phyloP scores from a whole-genome alignment of 2,113 vertebrate species.

The Nestor notabilis region DNA sequence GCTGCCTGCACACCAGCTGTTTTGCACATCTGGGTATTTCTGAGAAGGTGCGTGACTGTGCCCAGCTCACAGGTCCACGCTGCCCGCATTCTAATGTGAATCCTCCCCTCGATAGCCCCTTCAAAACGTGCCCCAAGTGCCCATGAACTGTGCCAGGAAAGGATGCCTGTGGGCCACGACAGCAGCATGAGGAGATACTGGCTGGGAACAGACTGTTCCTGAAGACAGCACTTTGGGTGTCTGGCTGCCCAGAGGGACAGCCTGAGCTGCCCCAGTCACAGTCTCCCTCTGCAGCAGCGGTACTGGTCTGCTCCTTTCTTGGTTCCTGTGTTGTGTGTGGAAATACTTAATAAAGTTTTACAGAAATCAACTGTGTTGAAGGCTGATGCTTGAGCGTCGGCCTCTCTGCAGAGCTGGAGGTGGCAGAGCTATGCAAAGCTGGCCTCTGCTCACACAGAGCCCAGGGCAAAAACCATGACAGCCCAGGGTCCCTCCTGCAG shows the following conservation, averaged over 20 bases:
- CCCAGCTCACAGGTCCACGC: accelerated
- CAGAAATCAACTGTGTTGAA: neutral
- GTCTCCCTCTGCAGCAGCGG: neutral
- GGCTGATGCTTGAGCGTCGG: neutral
- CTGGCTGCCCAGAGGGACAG: neutral
- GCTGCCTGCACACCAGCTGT: neutral
- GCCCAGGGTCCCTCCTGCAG: neutral
- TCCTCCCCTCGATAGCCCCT: neutral
- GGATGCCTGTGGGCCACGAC: neutral
- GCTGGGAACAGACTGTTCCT: neutral
- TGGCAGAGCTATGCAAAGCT: neutral
- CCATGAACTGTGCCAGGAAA: neutral
- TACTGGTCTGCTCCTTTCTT: neutral
- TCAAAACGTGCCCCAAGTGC: neutral
- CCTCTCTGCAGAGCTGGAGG: neutral
- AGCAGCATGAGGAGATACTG: neutral
- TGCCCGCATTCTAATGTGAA: neutral
- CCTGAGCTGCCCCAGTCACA: neutral
- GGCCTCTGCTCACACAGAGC: neutral
- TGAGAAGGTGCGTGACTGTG: neutral
- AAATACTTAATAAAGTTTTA: conserved; percentile 38
- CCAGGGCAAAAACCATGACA: neutral
- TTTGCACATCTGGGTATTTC: conserved; percentile 17
- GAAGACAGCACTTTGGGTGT: neutral
- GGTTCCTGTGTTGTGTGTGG: neutral